Percentiles rank a stretch among this genome's conserved stretches.
These are phyloP conservation scores for Nyctalus aviator DNA, from an alignment of 2,797 vertebrate genomes.

Conservation along the genomic window DNA sequence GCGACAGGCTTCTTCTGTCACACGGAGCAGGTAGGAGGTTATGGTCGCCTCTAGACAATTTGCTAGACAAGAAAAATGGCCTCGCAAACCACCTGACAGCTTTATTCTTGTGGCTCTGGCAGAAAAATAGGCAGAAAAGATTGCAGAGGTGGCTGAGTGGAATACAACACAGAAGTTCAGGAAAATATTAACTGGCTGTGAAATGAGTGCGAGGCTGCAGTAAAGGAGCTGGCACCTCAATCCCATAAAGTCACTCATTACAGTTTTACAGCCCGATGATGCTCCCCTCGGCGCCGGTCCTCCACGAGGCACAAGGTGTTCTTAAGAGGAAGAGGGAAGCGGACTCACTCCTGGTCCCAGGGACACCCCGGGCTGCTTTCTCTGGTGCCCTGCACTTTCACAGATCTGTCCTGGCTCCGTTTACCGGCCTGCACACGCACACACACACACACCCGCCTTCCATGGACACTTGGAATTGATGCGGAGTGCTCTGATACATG, in stretches of 20 bases:
- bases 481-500: not conserved
- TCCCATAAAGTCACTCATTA: conserved; percentile 86
- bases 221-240: conserved; percentile 85
- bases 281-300: conserved; percentile 59
- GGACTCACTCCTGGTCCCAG: conserved; percentile 70
- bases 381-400: conserved; percentile 45
- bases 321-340: conserved; percentile 78
- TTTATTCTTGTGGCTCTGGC: conserved; percentile 87
- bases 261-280: conserved; percentile 85
- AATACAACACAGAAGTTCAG: conserved; percentile 85
- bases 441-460: no score
- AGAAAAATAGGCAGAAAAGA: conserved; percentile 88
- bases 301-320: conserved; percentile 73
- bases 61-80: conserved; percentile 88
- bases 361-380: conserved; percentile 67
- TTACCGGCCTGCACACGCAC: conserved; percentile 56
- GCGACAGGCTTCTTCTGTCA: conserved; percentile 83
- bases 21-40: conserved; percentile 86
- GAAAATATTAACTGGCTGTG: conserved; percentile 88
- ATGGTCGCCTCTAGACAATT: conserved; percentile 86
- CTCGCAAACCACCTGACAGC: conserved; percentile 85
- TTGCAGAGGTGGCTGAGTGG: conserved; percentile 85
- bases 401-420: conserved; percentile 10
- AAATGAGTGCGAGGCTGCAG: conserved; percentile 85
- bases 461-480: conserved; percentile 44